Evolutionary conservation across 2,888 invertebrate species (phyloP).

Genomic region (Phymatocera aterrima): DNA sequence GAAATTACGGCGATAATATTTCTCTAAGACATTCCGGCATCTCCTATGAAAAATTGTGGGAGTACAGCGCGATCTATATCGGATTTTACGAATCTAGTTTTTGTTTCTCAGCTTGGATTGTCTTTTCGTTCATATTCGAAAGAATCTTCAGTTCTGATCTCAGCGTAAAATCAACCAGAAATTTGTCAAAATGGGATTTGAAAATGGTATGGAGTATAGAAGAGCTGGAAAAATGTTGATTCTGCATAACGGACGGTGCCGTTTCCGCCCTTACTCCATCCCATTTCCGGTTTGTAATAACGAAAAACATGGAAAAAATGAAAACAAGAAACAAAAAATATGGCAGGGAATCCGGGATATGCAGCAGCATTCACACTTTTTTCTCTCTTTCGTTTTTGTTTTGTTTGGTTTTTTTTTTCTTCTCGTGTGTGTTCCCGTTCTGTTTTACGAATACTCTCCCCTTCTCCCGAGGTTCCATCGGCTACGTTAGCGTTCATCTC

Average conservation of each 20-base stretch:
- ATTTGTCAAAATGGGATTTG: neutral
- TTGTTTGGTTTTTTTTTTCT: neutral
- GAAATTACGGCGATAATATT: too few species aligned
- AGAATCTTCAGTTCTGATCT: too few species aligned
- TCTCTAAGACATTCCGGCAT: too few species aligned
- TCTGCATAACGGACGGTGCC: constrained; percentile 30
- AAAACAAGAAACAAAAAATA: neutral
- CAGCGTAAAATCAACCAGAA: too few species aligned
- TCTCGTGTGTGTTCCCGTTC: constrained; percentile 20
- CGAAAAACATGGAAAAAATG: neutral
- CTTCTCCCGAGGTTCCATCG: constrained; percentile 45
- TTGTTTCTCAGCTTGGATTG: too few species aligned
- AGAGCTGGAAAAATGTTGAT: neutral
- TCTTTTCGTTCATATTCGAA: too few species aligned
- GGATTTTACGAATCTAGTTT: too few species aligned
- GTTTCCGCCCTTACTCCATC: constrained; percentile 54
- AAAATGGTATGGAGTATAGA: neutral
- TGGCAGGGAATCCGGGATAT: neutral
- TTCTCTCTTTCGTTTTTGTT: neutral
- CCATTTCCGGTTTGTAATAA: constrained; percentile 14
- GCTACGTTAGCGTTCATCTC: constrained; percentile 63
- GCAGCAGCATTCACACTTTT: neutral
- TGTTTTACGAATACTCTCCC: constrained; percentile 44
- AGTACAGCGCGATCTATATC: too few species aligned
- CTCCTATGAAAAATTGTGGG: too few species aligned